Base-by-base conservation (phyloP, 2,113 vertebrate species). In the Galbula dea region DNA sequence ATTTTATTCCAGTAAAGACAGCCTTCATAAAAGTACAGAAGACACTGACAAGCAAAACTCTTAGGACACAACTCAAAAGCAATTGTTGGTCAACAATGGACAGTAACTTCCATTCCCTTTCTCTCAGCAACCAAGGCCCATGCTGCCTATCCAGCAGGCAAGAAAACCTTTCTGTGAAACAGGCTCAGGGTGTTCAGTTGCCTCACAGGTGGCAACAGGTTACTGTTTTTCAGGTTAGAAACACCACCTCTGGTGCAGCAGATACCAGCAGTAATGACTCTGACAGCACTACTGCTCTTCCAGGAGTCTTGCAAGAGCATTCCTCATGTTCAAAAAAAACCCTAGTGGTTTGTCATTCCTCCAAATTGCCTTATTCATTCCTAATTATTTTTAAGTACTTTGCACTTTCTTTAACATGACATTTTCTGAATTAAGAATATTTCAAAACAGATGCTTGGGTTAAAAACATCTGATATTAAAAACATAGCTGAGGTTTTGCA, bases 401-500 rank as follows among this genome's bases (percentile, higher is more conserved):
- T 94, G 66, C 94, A 94, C 91, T 97, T 97, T 97, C 92, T 71
- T 95, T 94, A 97, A 97, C 58, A 96, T 94, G 95, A 93, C 96
- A 93, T 97, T 96, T 95, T 96, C 78, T 95, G 84, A 97, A 97
- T 97, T 97, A 93, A 89, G 86, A 94, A 83, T 54, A 89, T 94
- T 93, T 94, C 68, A 82, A 97, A 98, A 94, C 96, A 97, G 94
- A 98, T 95, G 97, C 91, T 95, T 83, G 71, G 59, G 84, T 91
- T 94, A 91, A 97, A 97, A 97, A 93, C 78, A 96, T 95, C 86
- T 97, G 94, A 97, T 95, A 97, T 94, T 96, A 95, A 97, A 95
- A 96, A 94, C 90, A 93, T 19, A 79, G 71, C 11, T 29, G 21
- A 23, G 48, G 46, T 1, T 17, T 22, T 62, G 76, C 23, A 8